Percentiles rank a stretch among this genome's conserved stretches.
These are phyloP conservation scores for Rana temporaria DNA, from an alignment of 2,113 vertebrate genomes.

Conservation along the genomic window DNA sequence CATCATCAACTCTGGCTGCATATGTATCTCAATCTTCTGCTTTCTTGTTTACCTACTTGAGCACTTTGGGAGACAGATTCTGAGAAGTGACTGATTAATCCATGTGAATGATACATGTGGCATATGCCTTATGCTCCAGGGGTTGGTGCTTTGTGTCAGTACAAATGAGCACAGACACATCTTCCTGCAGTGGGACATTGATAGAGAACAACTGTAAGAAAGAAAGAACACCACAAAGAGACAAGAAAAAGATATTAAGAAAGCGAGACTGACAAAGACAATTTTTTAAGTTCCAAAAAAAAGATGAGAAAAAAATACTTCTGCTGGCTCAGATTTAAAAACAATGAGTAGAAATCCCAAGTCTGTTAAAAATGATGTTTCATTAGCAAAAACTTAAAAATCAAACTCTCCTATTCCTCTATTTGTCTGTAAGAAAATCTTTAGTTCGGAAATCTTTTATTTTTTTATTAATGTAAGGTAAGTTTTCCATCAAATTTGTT, in stretches of 20 bases:
- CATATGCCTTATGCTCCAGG: conserved; percentile 35
- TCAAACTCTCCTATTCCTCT: too few relatives aligned
- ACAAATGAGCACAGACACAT: conserved; percentile 34
- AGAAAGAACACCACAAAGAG: not conserved
- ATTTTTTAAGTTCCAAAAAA: too few relatives aligned
- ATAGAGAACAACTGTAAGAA: conserved; percentile 18
- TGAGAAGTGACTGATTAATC: conserved; percentile 3
- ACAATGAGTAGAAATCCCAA: too few relatives aligned
- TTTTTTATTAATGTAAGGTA: too few relatives aligned
- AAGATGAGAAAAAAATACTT: too few relatives aligned
- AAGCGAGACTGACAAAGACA: not conserved
- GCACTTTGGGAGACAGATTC: conserved; percentile 29
- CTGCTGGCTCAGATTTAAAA: too few relatives aligned
- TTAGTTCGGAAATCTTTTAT: too few relatives aligned
- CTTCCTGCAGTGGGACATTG: conserved; percentile 5
- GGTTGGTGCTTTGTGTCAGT: conserved; percentile 28
- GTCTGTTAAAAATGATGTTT: too few relatives aligned
- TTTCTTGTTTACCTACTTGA: conserved; percentile 1
- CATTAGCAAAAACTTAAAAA: too few relatives aligned
- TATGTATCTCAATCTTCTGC: conserved; percentile 9
- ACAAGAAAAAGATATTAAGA: not conserved
- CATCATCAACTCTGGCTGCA: conserved; percentile 12
- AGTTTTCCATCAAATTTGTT: too few relatives aligned
- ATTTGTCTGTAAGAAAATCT: too few relatives aligned
- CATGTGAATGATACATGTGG: conserved; percentile 16